Conservation (phyloP, 2,113 vertebrate genomes). For the Platycercus adscitus region DNA sequence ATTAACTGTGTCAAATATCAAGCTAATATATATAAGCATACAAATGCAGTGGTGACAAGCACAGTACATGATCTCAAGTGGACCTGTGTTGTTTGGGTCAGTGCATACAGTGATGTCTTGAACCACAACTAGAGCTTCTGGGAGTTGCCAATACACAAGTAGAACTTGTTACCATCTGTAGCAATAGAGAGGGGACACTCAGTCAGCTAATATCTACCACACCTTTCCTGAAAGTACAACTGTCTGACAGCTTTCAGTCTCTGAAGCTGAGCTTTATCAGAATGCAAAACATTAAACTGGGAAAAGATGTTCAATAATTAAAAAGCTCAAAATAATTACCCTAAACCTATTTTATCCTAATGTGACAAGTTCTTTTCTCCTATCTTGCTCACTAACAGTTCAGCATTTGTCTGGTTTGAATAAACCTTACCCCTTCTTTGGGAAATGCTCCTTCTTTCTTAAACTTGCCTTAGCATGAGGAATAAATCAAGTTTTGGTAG, state of each 20-base stretch:
- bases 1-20: background rate
- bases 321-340: background rate
- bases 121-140: background rate
- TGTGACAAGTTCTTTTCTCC: background rate
- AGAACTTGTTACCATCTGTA: background rate
- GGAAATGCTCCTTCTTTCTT: background rate
- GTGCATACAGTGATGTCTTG: background rate
- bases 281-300: background rate
- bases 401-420: background rate
- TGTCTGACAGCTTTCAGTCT: background rate
- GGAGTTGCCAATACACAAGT: background rate
- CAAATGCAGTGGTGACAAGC: background rate
- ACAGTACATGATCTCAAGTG: background rate
- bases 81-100: background rate
- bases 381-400: background rate
- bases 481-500: background rate
- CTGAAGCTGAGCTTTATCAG: background rate
- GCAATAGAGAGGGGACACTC: background rate
- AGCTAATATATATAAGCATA: background rate
- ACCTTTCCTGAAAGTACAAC: background rate
- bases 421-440: background rate
- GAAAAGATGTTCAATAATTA: background rate
- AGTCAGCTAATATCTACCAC: background rate
- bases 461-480: background rate
- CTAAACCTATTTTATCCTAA: background rate